phyloP scores from a whole-genome alignment of 1,140 invertebrate species.

The Radopholus similis region DNA sequence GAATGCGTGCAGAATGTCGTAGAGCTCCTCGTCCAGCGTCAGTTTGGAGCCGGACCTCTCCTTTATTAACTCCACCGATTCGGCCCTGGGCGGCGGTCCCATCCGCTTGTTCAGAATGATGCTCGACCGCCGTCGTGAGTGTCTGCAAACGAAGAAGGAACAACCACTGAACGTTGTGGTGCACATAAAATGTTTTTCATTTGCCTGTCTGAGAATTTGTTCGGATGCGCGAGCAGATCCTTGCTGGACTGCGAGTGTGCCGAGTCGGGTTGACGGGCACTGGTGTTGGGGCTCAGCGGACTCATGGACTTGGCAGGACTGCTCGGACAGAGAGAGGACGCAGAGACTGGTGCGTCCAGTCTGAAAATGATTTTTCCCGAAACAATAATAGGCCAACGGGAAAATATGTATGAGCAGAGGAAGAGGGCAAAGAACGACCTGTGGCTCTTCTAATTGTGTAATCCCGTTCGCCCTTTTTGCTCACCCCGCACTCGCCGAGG shows the following conservation, averaged over 20 bases:
- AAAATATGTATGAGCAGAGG: too few relatives aligned
- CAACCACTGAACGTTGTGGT: too few relatives aligned
- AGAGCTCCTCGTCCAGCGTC: slow-evolving; percentile 56
- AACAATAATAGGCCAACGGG: too few relatives aligned
- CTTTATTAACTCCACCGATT: slow-evolving; percentile 7
- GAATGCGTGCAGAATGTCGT: slow-evolving; percentile 56
- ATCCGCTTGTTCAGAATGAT: slow-evolving; percentile 9
- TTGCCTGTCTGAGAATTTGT: too few relatives aligned
- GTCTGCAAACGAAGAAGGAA: too few relatives aligned
- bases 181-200: too few relatives aligned
- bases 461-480: background rate
- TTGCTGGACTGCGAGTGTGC: background rate
- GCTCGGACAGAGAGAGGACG: background rate
- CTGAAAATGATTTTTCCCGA: background rate
- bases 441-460: background rate
- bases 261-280: background rate
- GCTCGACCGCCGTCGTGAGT: background rate
- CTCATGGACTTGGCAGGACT: background rate
- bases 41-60: slow-evolving; percentile 51
- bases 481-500: background rate
- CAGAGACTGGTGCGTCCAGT: background rate
- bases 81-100: background rate
- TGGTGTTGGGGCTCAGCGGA: background rate
- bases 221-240: background rate
- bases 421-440: background rate